Conservation (phyloP, 2,797 vertebrate genomes). For the Galago senegalensis region DNA sequence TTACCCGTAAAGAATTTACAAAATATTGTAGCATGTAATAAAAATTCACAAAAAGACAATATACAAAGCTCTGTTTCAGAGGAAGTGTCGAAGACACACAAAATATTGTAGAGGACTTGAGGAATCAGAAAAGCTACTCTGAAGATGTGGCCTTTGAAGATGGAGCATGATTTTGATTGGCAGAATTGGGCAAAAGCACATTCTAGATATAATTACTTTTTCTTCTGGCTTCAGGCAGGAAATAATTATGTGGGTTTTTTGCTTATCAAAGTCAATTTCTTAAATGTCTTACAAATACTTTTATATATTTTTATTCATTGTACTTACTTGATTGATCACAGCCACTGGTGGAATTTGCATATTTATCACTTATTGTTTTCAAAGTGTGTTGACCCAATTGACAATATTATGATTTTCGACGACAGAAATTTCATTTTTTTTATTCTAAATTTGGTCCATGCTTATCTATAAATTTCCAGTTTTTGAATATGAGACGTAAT, state of each 20-base stretch:
- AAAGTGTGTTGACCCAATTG: background rate
- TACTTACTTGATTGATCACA: constrained; percentile 47
- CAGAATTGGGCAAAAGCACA: constrained; percentile 37
- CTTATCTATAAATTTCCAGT: constrained; percentile 38
- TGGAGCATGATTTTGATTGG: constrained; percentile 47
- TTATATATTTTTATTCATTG: constrained; percentile 38
- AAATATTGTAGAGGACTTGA: background rate
- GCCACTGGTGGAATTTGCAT: constrained; percentile 43
- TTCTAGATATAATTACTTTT: constrained; percentile 63
- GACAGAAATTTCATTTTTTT: constrained; percentile 51
- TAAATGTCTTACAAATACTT: constrained; percentile 27
- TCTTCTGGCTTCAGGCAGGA: constrained; percentile 43
- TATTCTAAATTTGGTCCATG: background rate
- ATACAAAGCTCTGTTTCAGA: background rate
- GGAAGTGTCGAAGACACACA: background rate
- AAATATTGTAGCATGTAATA: background rate
- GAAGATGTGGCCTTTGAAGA: constrained; percentile 25
- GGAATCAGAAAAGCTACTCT: constrained; percentile 5
- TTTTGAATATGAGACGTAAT: constrained; percentile 24
- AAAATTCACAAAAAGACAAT: background rate
- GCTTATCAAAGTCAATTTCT: constrained; percentile 66
- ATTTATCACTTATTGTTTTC: constrained; percentile 41
- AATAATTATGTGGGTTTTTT: constrained; percentile 11
- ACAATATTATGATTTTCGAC: background rate
- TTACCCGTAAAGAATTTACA: constrained; percentile 41